phyloP scores from a whole-genome alignment of 2,797 vertebrate genomes.

The Masticophis lateralis region DNA sequence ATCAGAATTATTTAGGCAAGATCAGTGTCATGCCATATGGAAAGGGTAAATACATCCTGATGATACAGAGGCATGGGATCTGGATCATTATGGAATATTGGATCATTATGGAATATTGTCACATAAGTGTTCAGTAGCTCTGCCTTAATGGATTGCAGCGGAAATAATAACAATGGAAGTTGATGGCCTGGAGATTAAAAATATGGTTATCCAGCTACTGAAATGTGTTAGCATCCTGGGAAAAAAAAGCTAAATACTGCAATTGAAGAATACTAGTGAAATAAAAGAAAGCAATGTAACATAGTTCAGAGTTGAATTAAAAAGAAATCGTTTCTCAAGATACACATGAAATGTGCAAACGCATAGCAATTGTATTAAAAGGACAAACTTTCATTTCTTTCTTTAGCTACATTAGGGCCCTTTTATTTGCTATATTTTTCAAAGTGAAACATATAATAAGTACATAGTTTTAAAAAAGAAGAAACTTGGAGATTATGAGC shows the following conservation, averaged over 20 bases:
- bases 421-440: background rate
- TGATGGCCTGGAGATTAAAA: background rate
- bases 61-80: background rate
- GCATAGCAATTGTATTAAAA: background rate
- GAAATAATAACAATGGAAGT: background rate
- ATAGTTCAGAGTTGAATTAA: background rate
- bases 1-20: background rate
- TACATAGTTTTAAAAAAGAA: background rate
- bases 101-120: background rate
- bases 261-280: background rate
- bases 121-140: background rate
- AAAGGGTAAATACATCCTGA: background rate
- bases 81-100: background rate
- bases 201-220: background rate
- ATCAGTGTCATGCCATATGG: background rate
- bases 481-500: conserved; percentile 3
- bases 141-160: background rate
- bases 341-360: background rate
- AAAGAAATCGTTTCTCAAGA: background rate
- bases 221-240: background rate
- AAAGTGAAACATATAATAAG: background rate
- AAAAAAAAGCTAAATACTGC: background rate
- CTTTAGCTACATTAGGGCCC: background rate
- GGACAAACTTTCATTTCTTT: background rate
- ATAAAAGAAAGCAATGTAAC: background rate